Evolutionary conservation across 2,888 invertebrate genomes (phyloP), one percentile per base, ranked within the genome.

Genomic region (Rhogogaster chlorosoma): DNA sequence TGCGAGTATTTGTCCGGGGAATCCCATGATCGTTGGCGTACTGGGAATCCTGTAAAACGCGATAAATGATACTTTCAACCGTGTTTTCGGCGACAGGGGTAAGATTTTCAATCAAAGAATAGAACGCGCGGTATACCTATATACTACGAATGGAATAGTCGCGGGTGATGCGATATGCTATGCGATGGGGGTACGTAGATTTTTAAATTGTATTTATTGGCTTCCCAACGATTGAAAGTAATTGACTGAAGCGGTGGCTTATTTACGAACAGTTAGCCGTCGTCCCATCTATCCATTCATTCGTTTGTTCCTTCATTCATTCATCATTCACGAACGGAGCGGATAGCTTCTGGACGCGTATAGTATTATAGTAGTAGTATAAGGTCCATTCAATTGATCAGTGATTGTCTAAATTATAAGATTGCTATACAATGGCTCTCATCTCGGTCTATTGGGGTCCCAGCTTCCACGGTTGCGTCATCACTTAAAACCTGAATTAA

Each of bases 321-420:
- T 93, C 93, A 93, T 93, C 93, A 93, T 93, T 93, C 93, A 92
- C 92, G 83, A 83, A 92, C 92, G 90, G 89, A 87, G 89, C 89
- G 89, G 89, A 89, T 91, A 92, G 83, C 83, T 83, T 83, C 64
- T 83, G n/a, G 38, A 29, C n/a, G 9, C n/a, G 9, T 83, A 83
- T 83, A 49, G 83, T 83, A 83, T 92, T 93, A 92, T 92, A 92
- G 92, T 91, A 92, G 92, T 93, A 93, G 93, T 92, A 93, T 93
- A 83, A 93, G 93, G 93, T 93, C 93, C 93, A 93, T 93, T 93
- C 93, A 93, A 93, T 93, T 93, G 93, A 93, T 93, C 93, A 93
- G 93, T 93, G 93, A 93, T 93, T 93, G 93, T 93, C 93, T 93
- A 93, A 93, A 93, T 93, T 93, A 93, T 93, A 93, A 93, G 93